Conservation (phyloP, 2,797 vertebrate genomes). For the Parauchenoglanis ngamensis region DNA sequence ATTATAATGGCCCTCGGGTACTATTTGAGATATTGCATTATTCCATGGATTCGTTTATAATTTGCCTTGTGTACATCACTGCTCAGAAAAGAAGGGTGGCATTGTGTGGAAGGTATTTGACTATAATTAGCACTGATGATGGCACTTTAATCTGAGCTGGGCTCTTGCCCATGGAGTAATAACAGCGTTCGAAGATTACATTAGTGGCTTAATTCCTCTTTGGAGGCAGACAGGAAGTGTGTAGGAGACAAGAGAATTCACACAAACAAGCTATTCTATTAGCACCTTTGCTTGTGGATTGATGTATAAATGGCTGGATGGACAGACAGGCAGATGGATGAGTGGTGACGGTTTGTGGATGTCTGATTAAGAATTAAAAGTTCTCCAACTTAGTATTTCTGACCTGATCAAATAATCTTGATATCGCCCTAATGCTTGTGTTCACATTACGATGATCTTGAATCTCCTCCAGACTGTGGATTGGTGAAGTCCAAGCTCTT, state of each 20-base stretch:
- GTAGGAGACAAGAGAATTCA: slow-evolving; percentile 22
- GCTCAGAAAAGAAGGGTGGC: background rate
- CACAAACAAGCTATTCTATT: slow-evolving; percentile 4
- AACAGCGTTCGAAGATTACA: slow-evolving; percentile 22
- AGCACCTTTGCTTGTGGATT: slow-evolving; percentile 5
- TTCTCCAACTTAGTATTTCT: background rate
- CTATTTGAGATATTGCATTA: background rate
- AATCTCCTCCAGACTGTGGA: too few species aligned
- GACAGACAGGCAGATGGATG: background rate
- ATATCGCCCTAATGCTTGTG: background rate
- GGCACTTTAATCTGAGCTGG: slow-evolving; percentile 31
- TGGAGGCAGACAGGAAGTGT: slow-evolving; percentile 34
- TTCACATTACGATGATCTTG: background rate
- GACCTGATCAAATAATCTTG: background rate
- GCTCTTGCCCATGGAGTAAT: background rate
- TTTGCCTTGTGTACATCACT: background rate
- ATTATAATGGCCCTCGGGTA: background rate
- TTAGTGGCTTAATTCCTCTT: slow-evolving; percentile 23
- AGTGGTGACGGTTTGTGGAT: background rate
- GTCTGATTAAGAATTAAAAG: background rate
- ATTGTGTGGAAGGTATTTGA: slow-evolving; percentile 28
- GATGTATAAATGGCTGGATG: background rate
- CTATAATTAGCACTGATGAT: slow-evolving; percentile 38
- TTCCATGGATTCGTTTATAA: background rate
- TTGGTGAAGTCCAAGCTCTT: too few species aligned